These are phyloP conservation scores for Pelagia noctiluca DNA, from an alignment of 30 jellyfish, hydroid and myxozoan genomes.

Conservation along the genomic window DNA sequence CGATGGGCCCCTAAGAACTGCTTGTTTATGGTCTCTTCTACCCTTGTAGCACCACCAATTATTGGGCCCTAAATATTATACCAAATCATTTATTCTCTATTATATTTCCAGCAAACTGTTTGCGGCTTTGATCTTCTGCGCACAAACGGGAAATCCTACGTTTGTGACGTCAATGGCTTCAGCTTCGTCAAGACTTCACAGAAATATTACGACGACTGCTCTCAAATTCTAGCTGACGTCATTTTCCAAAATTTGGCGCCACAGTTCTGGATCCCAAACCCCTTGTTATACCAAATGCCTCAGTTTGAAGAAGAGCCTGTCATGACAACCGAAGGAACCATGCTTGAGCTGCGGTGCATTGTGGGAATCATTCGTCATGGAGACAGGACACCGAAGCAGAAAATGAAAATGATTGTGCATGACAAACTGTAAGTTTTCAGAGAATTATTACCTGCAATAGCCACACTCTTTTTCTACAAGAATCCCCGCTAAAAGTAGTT, in stretches of 20 bases:
- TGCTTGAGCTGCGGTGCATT: slow-evolving; percentile 97
- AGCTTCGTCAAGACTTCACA: slow-evolving; percentile 98
- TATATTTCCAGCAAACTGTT: slow-evolving; percentile 93
- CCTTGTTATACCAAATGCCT: slow-evolving; percentile 65
- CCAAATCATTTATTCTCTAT: neutral
- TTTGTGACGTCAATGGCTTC: slow-evolving; percentile 99
- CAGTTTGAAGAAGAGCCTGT: slow-evolving; percentile 83
- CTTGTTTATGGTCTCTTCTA: no score
- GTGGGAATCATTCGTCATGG: slow-evolving; percentile 98
- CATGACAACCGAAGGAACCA: slow-evolving; percentile 77
- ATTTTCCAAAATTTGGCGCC: slow-evolving; percentile 95
- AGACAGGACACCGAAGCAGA: slow-evolving; percentile 99
- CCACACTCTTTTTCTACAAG: neutral
- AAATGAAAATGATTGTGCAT: slow-evolving; percentile 98
- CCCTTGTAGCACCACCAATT: no score
- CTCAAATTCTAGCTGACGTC: slow-evolving; percentile 93
- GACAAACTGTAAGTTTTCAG: slow-evolving; percentile 80
- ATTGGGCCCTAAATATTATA: neutral
- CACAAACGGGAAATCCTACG: slow-evolving; percentile 91
- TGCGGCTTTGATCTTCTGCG: slow-evolving; percentile 99
- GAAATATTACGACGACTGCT: slow-evolving; percentile 98
- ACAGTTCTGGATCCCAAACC: slow-evolving; percentile 97
- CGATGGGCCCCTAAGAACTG: no score
- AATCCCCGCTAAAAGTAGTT: no score
- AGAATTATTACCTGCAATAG: neutral